A percentile compares a stretch with the other conserved stretches of the same genome.
Evolutionary conservation across 1,140 invertebrate genomes (phyloP).

Genomic region (Leptinotarsa undecemlineata): DNA sequence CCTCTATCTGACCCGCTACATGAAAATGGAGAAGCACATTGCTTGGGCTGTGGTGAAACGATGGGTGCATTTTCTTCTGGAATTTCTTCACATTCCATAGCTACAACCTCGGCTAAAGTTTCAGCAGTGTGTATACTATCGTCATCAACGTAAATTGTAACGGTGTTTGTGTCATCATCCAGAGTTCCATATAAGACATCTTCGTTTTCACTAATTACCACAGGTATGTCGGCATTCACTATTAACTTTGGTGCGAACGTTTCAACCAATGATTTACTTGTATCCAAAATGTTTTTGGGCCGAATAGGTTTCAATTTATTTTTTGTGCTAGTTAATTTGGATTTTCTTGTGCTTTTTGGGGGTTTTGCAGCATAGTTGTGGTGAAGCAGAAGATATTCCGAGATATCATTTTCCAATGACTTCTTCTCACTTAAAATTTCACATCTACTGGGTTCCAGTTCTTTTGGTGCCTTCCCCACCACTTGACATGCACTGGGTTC

Average conservation of each 20-base stretch:
- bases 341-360: slow-evolving; percentile 24
- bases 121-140: slow-evolving; percentile 60
- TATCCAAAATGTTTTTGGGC: slow-evolving; percentile 35
- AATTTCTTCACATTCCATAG: neutral
- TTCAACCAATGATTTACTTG: neutral
- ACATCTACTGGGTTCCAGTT: slow-evolving; percentile 76
- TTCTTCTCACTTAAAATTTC: slow-evolving; percentile 42
- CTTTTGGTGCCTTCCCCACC: slow-evolving; percentile 80
- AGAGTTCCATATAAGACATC: slow-evolving; percentile 68
- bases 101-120: neutral
- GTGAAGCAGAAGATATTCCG: slow-evolving; percentile 50
- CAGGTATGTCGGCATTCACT: neutral
- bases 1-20: slow-evolving; percentile 49
- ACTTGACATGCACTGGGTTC: slow-evolving; percentile 53
- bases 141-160: slow-evolving; percentile 71
- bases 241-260: neutral
- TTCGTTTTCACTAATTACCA: slow-evolving; percentile 35
- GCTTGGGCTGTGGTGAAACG: neutral
- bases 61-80: neutral
- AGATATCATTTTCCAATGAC: slow-evolving; percentile 43
- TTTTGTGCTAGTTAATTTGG: slow-evolving; percentile 27
- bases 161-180: slow-evolving; percentile 71
- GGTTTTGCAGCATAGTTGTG: slow-evolving; percentile 53
- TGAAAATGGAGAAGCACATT: slow-evolving; percentile 30
- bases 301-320: slow-evolving; percentile 49